These are phyloP conservation scores for Corythoichthys haematopterus DNA, from an alignment of 2,113 vertebrate genomes.

Conservation along the genomic window DNA sequence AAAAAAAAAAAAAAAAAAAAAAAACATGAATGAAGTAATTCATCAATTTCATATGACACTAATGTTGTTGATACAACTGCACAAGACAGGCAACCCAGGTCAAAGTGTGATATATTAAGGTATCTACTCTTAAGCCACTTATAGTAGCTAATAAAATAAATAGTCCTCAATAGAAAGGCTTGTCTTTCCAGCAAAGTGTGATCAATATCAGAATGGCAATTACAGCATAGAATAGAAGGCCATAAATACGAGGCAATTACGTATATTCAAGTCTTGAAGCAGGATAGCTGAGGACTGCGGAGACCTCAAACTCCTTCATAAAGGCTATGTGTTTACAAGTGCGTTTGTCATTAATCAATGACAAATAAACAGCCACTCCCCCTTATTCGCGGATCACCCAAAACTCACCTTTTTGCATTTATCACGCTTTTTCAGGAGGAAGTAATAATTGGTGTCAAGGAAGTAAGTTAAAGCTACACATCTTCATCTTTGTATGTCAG, in stretches of 20 bases:
- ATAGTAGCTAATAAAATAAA: constrained; percentile 49
- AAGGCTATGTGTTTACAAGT: neutral
- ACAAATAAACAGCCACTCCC: neutral
- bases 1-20: too few species aligned
- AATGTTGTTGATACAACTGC: constrained; percentile 10
- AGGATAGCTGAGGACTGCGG: constrained; percentile 8
- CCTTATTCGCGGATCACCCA: neutral
- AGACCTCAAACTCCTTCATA: constrained; percentile 18
- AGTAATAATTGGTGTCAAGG: neutral
- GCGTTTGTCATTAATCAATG: neutral
- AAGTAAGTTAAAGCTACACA: neutral
- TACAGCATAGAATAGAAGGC: constrained; percentile 25
- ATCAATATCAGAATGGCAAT: constrained; percentile 13
- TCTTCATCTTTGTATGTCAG: neutral
- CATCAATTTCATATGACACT: constrained; percentile 1
- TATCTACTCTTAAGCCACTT: constrained; percentile 55
- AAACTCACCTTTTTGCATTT: neutral
- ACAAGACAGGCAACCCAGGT: constrained; percentile 6
- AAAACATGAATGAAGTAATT: neutral
- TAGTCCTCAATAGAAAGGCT: constrained; percentile 23
- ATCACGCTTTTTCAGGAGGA: neutral
- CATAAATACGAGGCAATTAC: constrained; percentile 12
- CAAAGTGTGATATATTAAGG: constrained; percentile 46
- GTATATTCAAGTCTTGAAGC: constrained; percentile 24
- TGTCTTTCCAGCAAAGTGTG: constrained; percentile 29